These are phyloP conservation scores for Pipistrellus kuhlii DNA, from an alignment of 2,797 vertebrate genomes.

Conservation along the genomic window DNA sequence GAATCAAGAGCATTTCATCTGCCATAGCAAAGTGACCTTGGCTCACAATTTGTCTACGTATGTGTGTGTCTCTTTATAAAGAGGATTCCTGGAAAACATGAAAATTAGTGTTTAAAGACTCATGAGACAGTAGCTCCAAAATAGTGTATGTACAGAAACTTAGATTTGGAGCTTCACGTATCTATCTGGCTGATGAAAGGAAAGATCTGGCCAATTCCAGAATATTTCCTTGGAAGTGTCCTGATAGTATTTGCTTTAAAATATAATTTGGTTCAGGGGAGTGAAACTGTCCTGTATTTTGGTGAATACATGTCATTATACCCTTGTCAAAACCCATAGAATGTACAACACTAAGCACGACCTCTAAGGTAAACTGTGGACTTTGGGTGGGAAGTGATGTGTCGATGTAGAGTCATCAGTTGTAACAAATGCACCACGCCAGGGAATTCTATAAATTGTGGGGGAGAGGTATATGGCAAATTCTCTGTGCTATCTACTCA, in stretches of 20 bases:
- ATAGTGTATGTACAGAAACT: background rate
- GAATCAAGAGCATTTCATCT: background rate
- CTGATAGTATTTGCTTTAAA: slow-evolving; percentile 39
- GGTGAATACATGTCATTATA: background rate
- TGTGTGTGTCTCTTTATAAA: background rate
- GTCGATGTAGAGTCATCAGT: background rate
- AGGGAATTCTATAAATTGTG: background rate
- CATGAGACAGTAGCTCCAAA: background rate
- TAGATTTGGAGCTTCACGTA: background rate
- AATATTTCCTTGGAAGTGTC: background rate
- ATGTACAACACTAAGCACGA: background rate
- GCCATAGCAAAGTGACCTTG: slow-evolving; percentile 4
- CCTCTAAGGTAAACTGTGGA: background rate
- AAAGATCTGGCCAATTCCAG: background rate
- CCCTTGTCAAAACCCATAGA: background rate
- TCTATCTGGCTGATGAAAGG: background rate
- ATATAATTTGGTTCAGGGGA: background rate
- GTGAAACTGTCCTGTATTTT: background rate
- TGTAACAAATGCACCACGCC: background rate
- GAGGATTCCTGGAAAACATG: background rate
- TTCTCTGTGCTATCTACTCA: background rate
- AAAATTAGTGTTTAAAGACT: background rate
- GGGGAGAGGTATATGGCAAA: background rate
- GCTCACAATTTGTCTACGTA: background rate
- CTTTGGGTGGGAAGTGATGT: background rate